These are phyloP conservation scores for Tolmerus cingulatus DNA, from an alignment of 2,888 invertebrate genomes.

Conservation along the genomic window DNA sequence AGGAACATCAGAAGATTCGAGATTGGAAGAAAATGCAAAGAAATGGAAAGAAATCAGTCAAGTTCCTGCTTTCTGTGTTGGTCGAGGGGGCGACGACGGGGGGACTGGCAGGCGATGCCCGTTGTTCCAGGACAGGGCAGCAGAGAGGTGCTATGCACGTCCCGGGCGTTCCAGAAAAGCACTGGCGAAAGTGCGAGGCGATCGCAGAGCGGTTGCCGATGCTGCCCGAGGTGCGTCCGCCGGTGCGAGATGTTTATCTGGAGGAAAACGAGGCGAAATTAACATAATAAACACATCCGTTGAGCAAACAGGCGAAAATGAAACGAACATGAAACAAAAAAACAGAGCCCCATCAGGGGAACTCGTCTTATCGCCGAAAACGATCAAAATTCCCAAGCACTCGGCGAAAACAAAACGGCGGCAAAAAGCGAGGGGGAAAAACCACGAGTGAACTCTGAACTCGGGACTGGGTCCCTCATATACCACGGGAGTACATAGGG, in stretches of 20 bases:
- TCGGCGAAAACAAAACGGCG: neutral
- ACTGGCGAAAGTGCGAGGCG: slow-evolving; percentile 2
- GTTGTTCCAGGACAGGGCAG: neutral
- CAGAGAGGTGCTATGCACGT: neutral
- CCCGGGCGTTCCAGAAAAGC: neutral
- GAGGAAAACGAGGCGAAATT: slow-evolving; percentile 14
- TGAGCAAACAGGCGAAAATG: neutral
- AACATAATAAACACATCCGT: slow-evolving; percentile 34
- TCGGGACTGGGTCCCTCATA: neutral
- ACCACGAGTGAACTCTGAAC: neutral
- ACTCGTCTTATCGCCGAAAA: neutral
- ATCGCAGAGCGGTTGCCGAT: neutral
- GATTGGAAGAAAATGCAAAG: neutral
- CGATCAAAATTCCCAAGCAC: slow-evolving; percentile 10
- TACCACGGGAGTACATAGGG: neutral
- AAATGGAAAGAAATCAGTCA: neutral
- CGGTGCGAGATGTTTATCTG: slow-evolving; percentile 1
- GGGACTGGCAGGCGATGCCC: neutral
- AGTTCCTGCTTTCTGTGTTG: neutral
- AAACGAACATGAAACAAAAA: slow-evolving; percentile 1
- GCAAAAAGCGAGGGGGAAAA: neutral
- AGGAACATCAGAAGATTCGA: neutral
- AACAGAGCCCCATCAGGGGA: neutral
- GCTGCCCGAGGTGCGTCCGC: neutral
- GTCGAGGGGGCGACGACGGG: neutral